Evolutionary conservation across 2,888 invertebrate genomes (phyloP).

Genomic region (Spialia ferax): DNA sequence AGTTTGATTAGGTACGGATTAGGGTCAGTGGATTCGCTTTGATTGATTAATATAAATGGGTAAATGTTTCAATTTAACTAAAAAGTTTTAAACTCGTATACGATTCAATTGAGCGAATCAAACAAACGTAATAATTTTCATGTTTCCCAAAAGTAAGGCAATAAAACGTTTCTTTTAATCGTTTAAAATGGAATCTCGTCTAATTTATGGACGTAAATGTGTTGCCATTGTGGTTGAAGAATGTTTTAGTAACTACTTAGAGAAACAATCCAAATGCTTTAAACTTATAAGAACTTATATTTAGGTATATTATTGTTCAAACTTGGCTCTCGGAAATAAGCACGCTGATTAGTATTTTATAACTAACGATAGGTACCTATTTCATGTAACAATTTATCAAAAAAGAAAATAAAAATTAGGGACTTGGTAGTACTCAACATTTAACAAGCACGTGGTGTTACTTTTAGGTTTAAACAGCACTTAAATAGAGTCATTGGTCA

Average conservation of each 20-base stretch:
- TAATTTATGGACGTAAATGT: no score
- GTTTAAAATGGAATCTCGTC: background rate
- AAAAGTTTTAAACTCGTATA: background rate
- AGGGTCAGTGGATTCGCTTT: slow-evolving; percentile 10
- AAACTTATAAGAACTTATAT: no score
- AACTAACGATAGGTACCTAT: no score
- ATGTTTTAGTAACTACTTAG: no score
- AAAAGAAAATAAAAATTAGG: background rate
- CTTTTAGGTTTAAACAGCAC: slow-evolving; percentile 1
- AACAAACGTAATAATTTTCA: background rate
- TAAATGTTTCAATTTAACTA: slow-evolving; percentile 4
- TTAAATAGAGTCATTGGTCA: slow-evolving; percentile 38
- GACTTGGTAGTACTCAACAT: background rate
- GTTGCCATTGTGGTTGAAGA: no score
- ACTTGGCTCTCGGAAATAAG: no score
- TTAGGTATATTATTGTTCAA: no score
- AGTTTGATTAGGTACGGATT: slow-evolving; percentile 1
- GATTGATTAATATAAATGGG: slow-evolving; percentile 7
- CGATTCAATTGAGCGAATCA: background rate
- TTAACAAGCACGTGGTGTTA: background rate
- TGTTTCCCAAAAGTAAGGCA: background rate
- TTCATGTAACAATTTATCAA: no score
- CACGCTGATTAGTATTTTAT: no score
- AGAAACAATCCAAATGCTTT: no score
- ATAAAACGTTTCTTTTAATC: background rate